Evolutionary conservation across 2,113 vertebrate genomes (phyloP).

Genomic region (Calyptommatus sinebrachiatus): DNA sequence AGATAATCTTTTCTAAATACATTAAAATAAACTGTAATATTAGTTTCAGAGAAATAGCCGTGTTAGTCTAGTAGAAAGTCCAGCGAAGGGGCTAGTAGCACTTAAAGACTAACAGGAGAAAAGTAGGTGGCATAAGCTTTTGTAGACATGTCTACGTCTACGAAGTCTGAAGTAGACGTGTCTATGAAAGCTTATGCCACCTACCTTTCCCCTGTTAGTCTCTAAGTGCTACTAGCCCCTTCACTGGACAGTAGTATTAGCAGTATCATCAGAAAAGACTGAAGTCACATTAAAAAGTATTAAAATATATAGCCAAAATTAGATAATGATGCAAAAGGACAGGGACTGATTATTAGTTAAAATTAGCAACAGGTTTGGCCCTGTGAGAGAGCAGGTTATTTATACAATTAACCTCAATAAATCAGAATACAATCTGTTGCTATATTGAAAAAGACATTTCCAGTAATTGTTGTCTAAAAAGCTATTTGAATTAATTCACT

Average conservation of each 20-base stretch:
- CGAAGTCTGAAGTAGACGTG: too few species aligned
- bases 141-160: too few species aligned
- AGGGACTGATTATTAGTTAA: slow-evolving; percentile 13
- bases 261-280: background rate
- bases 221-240: too few species aligned
- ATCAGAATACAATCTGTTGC: background rate
- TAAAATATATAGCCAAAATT: slow-evolving; percentile 19
- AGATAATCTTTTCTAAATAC: background rate
- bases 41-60: too few species aligned
- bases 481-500: slow-evolving; percentile 5
- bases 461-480: slow-evolving; percentile 10
- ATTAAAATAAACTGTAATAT: background rate
- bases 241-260: background rate
- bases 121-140: too few species aligned
- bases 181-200: too few species aligned
- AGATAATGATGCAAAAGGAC: slow-evolving; percentile 24
- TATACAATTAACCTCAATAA: slow-evolving; percentile 1
- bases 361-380: background rate
- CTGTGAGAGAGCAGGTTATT: background rate
- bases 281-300: slow-evolving; percentile 4
- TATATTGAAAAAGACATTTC: background rate
- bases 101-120: too few species aligned
- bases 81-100: too few species aligned
- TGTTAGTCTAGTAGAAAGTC: too few species aligned
- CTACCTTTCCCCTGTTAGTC: too few species aligned